phyloP scores from a whole-genome alignment of 2,113 vertebrate genomes.

The Oenanthe oenanthe region DNA sequence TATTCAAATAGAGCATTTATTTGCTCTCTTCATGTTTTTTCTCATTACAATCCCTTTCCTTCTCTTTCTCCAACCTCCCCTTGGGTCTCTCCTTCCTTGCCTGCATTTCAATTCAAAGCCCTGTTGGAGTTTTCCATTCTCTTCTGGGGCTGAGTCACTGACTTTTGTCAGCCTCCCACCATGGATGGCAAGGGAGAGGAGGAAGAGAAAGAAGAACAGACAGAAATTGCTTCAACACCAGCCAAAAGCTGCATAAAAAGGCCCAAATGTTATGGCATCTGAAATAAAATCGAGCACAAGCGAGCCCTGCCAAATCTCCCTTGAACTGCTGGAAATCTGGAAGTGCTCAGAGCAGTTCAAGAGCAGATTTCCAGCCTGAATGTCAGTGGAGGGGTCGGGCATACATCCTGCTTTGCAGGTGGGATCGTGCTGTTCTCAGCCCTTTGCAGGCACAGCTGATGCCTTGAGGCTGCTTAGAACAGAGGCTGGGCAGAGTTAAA shows the following conservation, averaged over 20 bases:
- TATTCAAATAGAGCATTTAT: not conserved
- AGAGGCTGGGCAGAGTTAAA: not conserved
- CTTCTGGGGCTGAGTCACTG: constrained; percentile 54
- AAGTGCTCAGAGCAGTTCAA: not conserved
- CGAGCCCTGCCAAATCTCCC: constrained; percentile 43
- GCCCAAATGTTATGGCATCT: constrained; percentile 55
- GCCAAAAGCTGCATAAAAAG: constrained; percentile 56
- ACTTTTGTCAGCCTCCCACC: constrained; percentile 60
- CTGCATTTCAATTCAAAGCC: constrained; percentile 39
- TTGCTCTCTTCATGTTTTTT: not conserved
- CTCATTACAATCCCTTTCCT: not conserved
- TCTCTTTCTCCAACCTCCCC: constrained; percentile 39
- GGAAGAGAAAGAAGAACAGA: constrained; percentile 59
- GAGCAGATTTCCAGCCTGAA: not conserved
- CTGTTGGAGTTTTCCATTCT: constrained; percentile 65
- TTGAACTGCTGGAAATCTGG: constrained; percentile 66
- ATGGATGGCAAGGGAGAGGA: constrained; percentile 48
- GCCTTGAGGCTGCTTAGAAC: not conserved
- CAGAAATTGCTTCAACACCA: constrained; percentile 36
- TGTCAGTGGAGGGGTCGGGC: not conserved
- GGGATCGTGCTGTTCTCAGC: rapidly evolving
- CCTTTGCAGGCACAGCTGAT: not conserved
- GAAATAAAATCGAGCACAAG: constrained; percentile 48
- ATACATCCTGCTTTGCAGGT: not conserved
- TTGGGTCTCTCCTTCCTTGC: constrained; percentile 64